A percentile compares a stretch with the other conserved stretches of the same genome.
Evolutionary conservation across 53 echinoderm and acorn worm species (phyloP).

Genomic region (Crossaster papposus): DNA sequence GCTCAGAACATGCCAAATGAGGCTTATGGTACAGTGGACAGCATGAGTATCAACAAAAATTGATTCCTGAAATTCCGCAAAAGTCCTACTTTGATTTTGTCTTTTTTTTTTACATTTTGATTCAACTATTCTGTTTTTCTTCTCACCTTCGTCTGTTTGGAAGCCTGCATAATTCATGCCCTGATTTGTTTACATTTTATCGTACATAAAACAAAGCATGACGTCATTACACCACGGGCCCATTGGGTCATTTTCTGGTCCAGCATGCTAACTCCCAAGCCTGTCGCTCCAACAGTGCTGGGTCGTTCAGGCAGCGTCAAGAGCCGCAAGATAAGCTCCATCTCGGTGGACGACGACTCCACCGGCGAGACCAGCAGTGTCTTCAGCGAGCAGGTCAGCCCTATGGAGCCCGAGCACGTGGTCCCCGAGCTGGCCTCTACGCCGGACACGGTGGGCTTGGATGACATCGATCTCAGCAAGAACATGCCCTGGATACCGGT

Average conservation of each 20-base stretch:
- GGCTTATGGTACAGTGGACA: too few relatives aligned
- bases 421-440: slow-evolving; percentile 77
- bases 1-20: too few relatives aligned
- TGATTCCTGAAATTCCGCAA: too few relatives aligned
- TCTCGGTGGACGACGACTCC: slow-evolving; percentile 96
- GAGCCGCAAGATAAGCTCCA: slow-evolving; percentile 89
- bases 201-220: neutral
- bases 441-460: slow-evolving; percentile 84
- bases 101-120: too few relatives aligned
- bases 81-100: too few relatives aligned
- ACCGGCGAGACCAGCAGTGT: slow-evolving; percentile 94
- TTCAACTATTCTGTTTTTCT: too few relatives aligned
- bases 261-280: neutral
- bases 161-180: too few relatives aligned
- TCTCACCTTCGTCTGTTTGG: too few relatives aligned
- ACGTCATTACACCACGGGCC: too few relatives aligned
- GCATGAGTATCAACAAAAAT: too few relatives aligned
- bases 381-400: slow-evolving; percentile 96
- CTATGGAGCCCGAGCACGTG: slow-evolving; percentile 85
- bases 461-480: slow-evolving; percentile 94
- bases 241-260: neutral
- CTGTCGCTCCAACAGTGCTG: slow-evolving; percentile 57
- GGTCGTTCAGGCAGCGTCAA: slow-evolving; percentile 85
- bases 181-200: neutral
- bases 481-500: slow-evolving; percentile 98